Percentiles rank a stretch among this genome's conserved stretches.
Conservation (phyloP, 2,888 invertebrate species). For the Prenolepis imparis region DNA sequence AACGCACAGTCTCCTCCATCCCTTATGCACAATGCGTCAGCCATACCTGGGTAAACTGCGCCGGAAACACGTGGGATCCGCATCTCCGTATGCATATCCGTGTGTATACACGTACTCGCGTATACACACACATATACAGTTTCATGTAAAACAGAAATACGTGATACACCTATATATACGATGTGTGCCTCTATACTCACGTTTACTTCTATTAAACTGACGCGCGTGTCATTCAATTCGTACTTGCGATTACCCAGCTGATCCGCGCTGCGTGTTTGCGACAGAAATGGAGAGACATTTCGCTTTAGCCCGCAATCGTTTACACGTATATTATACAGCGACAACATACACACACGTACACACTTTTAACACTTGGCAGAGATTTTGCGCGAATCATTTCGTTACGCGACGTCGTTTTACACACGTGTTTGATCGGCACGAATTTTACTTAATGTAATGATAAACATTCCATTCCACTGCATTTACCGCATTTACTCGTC, state of each 20-base stretch:
- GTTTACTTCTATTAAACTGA: conserved; percentile 52
- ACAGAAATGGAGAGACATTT: conserved; percentile 51
- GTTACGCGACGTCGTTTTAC: background rate
- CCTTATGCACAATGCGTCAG: conserved; percentile 27
- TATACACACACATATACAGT: background rate
- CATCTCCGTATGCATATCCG: too few species aligned
- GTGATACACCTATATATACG: background rate
- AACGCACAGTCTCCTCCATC: conserved; percentile 26
- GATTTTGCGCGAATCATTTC: conserved; percentile 29
- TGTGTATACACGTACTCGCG: background rate
- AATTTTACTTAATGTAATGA: background rate
- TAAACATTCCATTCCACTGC: background rate
- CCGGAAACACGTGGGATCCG: conserved; percentile 32
- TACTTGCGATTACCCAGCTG: conserved; percentile 55
- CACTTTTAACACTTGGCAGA: background rate
- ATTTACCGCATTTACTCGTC: background rate
- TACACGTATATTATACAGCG: conserved; percentile 21
- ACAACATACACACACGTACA: background rate
- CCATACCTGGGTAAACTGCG: conserved; percentile 19
- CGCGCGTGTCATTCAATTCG: conserved; percentile 61
- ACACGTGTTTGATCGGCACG: background rate
- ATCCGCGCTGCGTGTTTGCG: conserved; percentile 49
- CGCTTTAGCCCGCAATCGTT: conserved; percentile 43
- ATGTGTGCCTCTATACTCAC: conserved; percentile 22
- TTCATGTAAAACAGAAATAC: background rate